A percentile compares a stretch with the other conserved stretches of the same genome.
phyloP scores from a whole-genome alignment of 2,888 invertebrate genomes.

The Anticlea derivata region DNA sequence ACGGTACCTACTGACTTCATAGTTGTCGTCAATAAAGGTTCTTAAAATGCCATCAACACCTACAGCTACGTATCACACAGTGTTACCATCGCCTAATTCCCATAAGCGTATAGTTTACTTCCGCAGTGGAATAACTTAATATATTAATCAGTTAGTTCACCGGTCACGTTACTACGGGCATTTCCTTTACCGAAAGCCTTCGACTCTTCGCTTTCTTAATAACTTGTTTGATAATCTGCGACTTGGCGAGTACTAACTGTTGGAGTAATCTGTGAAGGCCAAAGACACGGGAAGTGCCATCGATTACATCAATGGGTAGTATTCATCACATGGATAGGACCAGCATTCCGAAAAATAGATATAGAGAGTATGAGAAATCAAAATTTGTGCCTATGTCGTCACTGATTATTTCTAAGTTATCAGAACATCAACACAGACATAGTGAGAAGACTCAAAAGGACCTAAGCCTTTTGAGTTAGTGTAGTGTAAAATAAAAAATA shows the following conservation, averaged over 20 bases:
- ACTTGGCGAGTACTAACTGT: conserved; percentile 16
- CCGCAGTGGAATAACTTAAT: conserved; percentile 34
- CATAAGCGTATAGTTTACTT: conserved; percentile 41
- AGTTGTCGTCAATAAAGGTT: too few species aligned
- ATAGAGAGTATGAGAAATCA: not conserved
- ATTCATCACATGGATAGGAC: conserved; percentile 22
- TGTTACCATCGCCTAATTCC: conserved; percentile 23
- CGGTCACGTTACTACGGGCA: conserved; percentile 50
- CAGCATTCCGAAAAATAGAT: conserved; percentile 23
- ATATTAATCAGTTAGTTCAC: conserved; percentile 39
- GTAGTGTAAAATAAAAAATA: too few species aligned
- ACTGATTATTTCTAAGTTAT: too few species aligned
- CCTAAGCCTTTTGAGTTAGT: too few species aligned
- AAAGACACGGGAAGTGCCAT: conserved; percentile 52
- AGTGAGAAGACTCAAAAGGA: too few species aligned
- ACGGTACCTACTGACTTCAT: too few species aligned
- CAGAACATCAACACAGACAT: too few species aligned
- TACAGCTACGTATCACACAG: conserved; percentile 7
- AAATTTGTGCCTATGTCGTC: not conserved
- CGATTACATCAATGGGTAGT: conserved; percentile 29
- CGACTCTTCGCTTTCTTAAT: not conserved
- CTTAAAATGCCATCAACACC: conserved; percentile 15
- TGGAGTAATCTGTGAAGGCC: conserved; percentile 36
- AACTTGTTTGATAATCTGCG: not conserved
- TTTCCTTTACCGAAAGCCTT: conserved; percentile 53